These are phyloP conservation scores for Upupa epops DNA, from an alignment of 2,113 vertebrate species.

Conservation along the genomic window DNA sequence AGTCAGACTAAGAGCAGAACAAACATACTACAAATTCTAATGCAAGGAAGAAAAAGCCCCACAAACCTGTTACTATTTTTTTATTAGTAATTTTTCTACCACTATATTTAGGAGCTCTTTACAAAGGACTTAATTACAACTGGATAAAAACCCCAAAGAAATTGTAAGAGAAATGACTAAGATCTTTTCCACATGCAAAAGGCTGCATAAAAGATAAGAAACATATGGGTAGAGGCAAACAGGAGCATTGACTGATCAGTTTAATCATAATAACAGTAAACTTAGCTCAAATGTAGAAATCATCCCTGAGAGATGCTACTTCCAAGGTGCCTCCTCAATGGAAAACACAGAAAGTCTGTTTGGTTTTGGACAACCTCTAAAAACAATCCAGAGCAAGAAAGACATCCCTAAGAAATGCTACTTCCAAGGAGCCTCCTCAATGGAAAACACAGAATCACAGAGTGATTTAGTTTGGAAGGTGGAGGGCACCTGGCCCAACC, in stretches of 20 bases:
- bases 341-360: no score
- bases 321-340: background rate
- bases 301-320: background rate
- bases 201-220: background rate
- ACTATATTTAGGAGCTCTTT: background rate
- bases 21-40: background rate
- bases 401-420: background rate
- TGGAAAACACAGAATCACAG: background rate
- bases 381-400: no score
- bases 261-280: background rate
- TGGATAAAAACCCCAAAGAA: background rate
- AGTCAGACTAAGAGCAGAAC: background rate
- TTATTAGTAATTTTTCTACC: background rate
- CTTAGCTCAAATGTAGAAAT: background rate
- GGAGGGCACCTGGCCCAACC: background rate
- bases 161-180: background rate
- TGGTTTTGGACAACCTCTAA: no score
- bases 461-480: background rate
- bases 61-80: background rate
- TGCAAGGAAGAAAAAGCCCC: background rate
- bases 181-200: background rate
- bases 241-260: background rate
- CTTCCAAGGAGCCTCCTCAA: background rate
- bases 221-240: background rate
- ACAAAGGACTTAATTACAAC: background rate